A percentile compares a stretch with the other conserved stretches of the same genome.
These are phyloP conservation scores for Galleria mellonella DNA, from an alignment of 1,140 invertebrate genomes.

Conservation along the genomic window DNA sequence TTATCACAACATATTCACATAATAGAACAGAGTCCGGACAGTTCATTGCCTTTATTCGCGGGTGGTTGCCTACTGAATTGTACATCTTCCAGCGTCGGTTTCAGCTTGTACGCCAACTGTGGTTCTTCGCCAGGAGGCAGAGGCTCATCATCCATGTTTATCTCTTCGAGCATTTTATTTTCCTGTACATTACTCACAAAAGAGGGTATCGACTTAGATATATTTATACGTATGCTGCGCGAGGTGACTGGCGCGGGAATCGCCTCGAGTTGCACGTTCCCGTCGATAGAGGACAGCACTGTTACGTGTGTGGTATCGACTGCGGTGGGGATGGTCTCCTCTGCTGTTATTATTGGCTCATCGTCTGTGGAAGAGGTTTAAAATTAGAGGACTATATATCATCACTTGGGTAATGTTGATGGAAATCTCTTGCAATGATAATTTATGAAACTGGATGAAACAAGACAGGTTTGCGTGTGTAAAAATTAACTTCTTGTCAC, in stretches of 20 bases:
- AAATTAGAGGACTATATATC: not conserved
- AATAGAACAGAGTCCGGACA: constrained; percentile 88
- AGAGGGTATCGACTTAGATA: constrained; percentile 78
- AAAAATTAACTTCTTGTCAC: too few species aligned
- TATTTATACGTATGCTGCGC: constrained; percentile 87
- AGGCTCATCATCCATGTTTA: constrained; percentile 60
- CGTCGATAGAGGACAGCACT: constrained; percentile 81
- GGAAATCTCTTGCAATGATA: too few species aligned
- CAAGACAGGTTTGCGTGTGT: too few species aligned
- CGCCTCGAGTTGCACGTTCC: constrained; percentile 80
- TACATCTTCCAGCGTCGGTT: constrained; percentile 79
- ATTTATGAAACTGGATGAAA: too few species aligned
- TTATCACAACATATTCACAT: constrained; percentile 82
- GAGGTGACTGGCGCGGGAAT: constrained; percentile 69
- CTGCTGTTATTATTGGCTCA: constrained; percentile 66
- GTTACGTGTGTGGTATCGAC: constrained; percentile 77
- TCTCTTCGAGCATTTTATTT: constrained; percentile 29
- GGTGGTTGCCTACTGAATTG: constrained; percentile 82
- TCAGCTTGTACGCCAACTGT: constrained; percentile 75
- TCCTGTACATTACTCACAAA: constrained; percentile 33
- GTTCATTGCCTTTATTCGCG: constrained; percentile 82
- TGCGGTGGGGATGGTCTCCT: constrained; percentile 60
- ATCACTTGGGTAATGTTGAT: too few species aligned
- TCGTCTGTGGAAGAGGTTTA: constrained; percentile 45
- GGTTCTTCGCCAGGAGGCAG: constrained; percentile 63